Evolutionary conservation across 2,113 vertebrate species (phyloP), one percentile per base, ranked within the genome.

Genomic region (Lutjanus erythropterus): DNA sequence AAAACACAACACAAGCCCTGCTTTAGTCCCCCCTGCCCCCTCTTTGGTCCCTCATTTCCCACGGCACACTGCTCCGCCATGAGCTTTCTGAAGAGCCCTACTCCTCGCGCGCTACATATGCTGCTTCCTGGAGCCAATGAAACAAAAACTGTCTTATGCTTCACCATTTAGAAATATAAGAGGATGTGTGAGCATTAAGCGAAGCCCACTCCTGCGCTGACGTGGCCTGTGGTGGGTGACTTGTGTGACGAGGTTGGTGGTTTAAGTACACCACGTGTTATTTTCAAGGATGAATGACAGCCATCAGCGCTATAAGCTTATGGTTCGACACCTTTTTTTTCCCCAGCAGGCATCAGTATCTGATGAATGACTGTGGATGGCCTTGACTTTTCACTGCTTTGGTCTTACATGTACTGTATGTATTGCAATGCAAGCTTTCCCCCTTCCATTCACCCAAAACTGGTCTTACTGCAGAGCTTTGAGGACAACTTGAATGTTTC

Each of bases 401-500:
- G 83, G 85, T 93, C 89, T 86, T 91, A 93, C 52, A 88, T 89
- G 62, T 86, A 90, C 86, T 86, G 67, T 93, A 88, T 89, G 86
- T 93, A 88, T 86, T 87, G 87, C 86, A 87, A 90, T 89, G 87
- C 90, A 91, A 93, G 80, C 89, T 80, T 73, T n/a, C 72, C 80
- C 82, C 81, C 72, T 68, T 73, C 72, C 91, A 90, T 92, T 92
- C 89, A 92, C 90, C 89, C 75, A 85, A 86, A 85, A 85, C 81
- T 83, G 88, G 89, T 91, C 88, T 89, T 90, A 89, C 69, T 91
- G 88, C 84, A 92, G 89, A 92, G 88, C 90, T 92, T 94, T 94
- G 88, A 93, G 87, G 94, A 93, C 92, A 91, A 87, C 79, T 91
- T 92, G 94, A 94, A 92, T 92, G 91, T 92, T 92, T 93, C 71